Evolutionary conservation across 2,888 invertebrate species (phyloP), one percentile per base, ranked within the genome.

Genomic region (Myopa testacea): DNA sequence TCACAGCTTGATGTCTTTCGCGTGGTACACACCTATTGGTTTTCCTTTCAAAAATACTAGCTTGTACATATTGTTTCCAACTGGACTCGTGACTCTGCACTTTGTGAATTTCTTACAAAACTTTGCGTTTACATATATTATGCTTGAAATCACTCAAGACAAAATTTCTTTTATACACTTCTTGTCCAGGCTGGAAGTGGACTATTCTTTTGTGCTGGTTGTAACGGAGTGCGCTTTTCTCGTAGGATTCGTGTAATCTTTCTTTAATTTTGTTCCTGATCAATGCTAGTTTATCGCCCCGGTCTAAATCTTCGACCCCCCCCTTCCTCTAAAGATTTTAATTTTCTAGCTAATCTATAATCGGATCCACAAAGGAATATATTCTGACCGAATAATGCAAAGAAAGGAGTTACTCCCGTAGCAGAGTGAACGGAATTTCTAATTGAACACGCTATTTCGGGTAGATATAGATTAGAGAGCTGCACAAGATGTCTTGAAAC

Each of bases 401-500:
- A 55, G 16, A 55, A 55, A 8, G 55, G 55, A 16, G 55, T 55
- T 55, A 55, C 55, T 10, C 55, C 55, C 55, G 55, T 55, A 16
- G 55, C 55, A 16, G 55, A 10, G 10, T 55, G 55, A 10, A 55
- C 55, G 5, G 55, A 10, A n/a, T 55, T 55, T 6, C 55, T 10
- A 16, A 55, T 10, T 16, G 55, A 55, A 55, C 55, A 55, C 3
- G 10, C 55, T 8, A 55, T 55, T 55, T 55, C 5, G 16, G 55
- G 55, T 55, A 55, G 16, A 55, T 55, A 55, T 10, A 55, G 55
- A 40, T 79, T n/a, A n/a, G n/a, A n/a, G n/a, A n/a, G n/a, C n/a
- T n/a, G n/a, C n/a, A n/a, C n/a, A n/a, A n/a, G n/a, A n/a, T n/a
- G n/a, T n/a, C n/a, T n/a, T n/a, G n/a, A n/a, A n/a, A n/a, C n/a